Evolutionary conservation across 2,113 vertebrate genomes (phyloP), one percentile per base, ranked within the genome.

Genomic region (Sarotherodon lohbergeri): DNA sequence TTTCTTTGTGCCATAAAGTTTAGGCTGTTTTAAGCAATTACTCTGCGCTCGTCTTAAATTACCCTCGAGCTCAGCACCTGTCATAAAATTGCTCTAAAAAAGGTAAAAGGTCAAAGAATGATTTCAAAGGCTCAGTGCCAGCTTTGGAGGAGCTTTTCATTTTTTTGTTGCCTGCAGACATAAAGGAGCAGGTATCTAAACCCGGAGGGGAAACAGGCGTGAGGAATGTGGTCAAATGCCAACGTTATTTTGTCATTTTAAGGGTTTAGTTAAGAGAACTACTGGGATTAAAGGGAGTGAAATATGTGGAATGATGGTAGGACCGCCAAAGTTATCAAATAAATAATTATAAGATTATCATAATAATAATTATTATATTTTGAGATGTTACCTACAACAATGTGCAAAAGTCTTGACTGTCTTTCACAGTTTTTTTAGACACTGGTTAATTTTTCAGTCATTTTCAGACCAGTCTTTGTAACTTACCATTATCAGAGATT

Each of bases 81-180:
- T 52, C 56, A 50, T 1, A 6, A 66, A 82, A 81, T 71, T 17
- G 27, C 50, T 22, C 2, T 78, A 54, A 11, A 6, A 84, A 43
- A 52, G 59, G 78, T 83, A 3, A 86, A 82, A 86, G 68, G 86
- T 88, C 54, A 78, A 10, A 63, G 52, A 56, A 5, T 5, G 17
- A 22, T 13, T 34, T 68, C 19, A 73, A 48, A 24, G 63, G 32
- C 71, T 82, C 13, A 9, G 43, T 19, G 34, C 76, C 83, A 59
- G 39, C 39, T 84, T 57, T 83, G 55, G 80, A 7, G 16, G 57
- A 11, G 16, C 66, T 32, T 48, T 50, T 88, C 54, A 52, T 82
- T 81, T 78, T 82, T 87, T n/a, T 16, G 19, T 52, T 78, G 81
- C 82, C 79, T 85, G 36, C 61, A 83, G 80, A 59, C 11, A 54